A percentile compares a stretch with the other conserved stretches of the same genome.
phyloP scores from a whole-genome alignment of 1,140 invertebrate species.

The Glossosoma conforme region DNA sequence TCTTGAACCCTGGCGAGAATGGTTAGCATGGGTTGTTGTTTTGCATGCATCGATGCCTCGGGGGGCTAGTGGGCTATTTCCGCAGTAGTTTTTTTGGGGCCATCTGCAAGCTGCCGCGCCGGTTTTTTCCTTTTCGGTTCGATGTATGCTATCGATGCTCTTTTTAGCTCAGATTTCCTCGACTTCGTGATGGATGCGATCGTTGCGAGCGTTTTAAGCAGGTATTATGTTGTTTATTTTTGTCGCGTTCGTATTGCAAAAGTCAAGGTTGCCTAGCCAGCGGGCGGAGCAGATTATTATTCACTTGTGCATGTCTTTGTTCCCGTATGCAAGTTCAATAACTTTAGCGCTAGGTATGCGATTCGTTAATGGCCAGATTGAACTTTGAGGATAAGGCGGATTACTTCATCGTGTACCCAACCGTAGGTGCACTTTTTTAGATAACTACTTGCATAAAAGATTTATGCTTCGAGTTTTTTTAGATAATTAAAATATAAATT shows the following conservation, averaged over 20 bases:
- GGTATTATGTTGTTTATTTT: not conserved
- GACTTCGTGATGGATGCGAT: conserved; percentile 25
- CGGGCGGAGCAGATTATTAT: conserved; percentile 9
- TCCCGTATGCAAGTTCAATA: conserved; percentile 25
- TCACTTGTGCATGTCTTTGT: conserved; percentile 25
- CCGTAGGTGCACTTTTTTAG: conserved; percentile 23
- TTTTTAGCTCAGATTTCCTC: conserved; percentile 22
- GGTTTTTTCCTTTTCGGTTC: too few species aligned
- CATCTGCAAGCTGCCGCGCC: conserved; percentile 21
- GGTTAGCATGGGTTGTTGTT: conserved; percentile 10
- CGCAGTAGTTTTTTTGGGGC: conserved; percentile 10
- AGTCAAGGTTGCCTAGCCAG: conserved; percentile 23
- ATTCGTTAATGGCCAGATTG: conserved; percentile 23
- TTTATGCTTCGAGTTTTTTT: conserved; percentile 1
- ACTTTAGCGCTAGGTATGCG: conserved; percentile 25
- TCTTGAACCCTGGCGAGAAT: conserved; percentile 29
- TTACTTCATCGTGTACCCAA: conserved; percentile 5
- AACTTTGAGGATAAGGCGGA: conserved; percentile 6
- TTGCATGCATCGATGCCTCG: conserved; percentile 12
- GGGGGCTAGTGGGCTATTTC: conserved; percentile 7
- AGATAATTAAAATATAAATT: too few species aligned
- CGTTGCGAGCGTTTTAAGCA: conserved; percentile 6
- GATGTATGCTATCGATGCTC: too few species aligned
- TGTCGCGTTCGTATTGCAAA: conserved; percentile 23
- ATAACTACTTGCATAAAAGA: conserved; percentile 16